Evolutionary conservation across 2,797 vertebrate genomes (phyloP).

Genomic region (Fistularia commersonii): DNA sequence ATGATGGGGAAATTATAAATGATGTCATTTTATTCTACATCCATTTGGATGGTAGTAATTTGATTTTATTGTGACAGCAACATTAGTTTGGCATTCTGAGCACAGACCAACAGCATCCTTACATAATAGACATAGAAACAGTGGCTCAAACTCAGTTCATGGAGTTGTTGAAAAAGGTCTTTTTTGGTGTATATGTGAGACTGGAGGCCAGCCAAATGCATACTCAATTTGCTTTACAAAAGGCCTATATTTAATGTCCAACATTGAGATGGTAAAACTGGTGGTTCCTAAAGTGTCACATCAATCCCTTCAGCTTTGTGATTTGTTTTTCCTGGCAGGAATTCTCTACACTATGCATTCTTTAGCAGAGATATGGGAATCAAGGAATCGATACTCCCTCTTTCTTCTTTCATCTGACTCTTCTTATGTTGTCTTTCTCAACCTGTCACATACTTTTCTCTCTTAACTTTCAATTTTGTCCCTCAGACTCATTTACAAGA

Average conservation of each 20-base stretch:
- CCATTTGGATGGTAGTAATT: slow-evolving; percentile 67
- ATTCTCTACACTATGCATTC: slow-evolving; percentile 73
- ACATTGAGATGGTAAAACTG: slow-evolving; percentile 74
- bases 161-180: slow-evolving; percentile 46
- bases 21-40: slow-evolving; percentile 62
- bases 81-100: slow-evolving; percentile 62
- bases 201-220: slow-evolving; percentile 79
- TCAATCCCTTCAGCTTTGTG: slow-evolving; percentile 80
- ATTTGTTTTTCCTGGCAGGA: slow-evolving; percentile 79
- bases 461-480: slow-evolving; percentile 32
- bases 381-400: slow-evolving; percentile 73
- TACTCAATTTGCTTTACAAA: slow-evolving; percentile 81
- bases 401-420: slow-evolving; percentile 24
- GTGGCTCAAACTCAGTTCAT: slow-evolving; percentile 67
- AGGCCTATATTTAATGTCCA: slow-evolving; percentile 75
- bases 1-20: slow-evolving; percentile 63
- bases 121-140: slow-evolving; percentile 66
- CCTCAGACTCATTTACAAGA: slow-evolving; percentile 59
- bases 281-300: slow-evolving; percentile 74
- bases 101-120: slow-evolving; percentile 58
- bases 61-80: slow-evolving; percentile 58
- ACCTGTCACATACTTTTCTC: slow-evolving; percentile 28
- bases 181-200: slow-evolving; percentile 66
- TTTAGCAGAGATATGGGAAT: slow-evolving; percentile 73
- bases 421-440: slow-evolving; percentile 2